phyloP scores from a whole-genome alignment of 2,113 vertebrate species.

The Phylloscopus trochilus region DNA sequence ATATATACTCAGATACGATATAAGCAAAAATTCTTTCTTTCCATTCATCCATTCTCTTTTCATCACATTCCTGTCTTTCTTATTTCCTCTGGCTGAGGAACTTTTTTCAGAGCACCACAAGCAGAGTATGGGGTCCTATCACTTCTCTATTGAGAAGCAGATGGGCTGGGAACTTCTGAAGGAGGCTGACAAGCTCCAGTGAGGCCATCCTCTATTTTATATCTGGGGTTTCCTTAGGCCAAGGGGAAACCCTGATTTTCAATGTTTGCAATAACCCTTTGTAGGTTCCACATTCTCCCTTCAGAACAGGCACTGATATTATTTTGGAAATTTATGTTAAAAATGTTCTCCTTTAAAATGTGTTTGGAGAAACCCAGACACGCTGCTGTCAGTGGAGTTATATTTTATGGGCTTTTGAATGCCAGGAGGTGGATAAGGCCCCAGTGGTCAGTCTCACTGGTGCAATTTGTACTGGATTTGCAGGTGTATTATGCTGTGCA shows the following conservation, averaged over 20 bases:
- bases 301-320: not conserved
- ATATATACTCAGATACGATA: not conserved
- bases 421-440: not conserved
- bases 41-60: not conserved
- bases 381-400: not conserved
- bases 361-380: not conserved
- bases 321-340: not conserved
- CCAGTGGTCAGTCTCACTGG: not conserved
- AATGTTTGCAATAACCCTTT: not conserved
- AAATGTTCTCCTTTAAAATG: not conserved
- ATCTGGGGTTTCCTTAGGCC: not conserved
- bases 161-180: not conserved
- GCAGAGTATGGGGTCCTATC: not conserved
- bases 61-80: not conserved
- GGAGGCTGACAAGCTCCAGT: not conserved
- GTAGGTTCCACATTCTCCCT: not conserved
- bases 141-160: not conserved
- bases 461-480: not conserved
- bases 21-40: not conserved
- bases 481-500: rapidly evolving
- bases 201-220: not conserved
- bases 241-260: not conserved
- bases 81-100: not conserved
- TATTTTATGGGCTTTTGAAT: not conserved
- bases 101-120: not conserved